Evolutionary conservation across 1,140 invertebrate species (phyloP), one percentile per base, ranked within the genome.

Genomic region (Eriocheir sinensis): DNA sequence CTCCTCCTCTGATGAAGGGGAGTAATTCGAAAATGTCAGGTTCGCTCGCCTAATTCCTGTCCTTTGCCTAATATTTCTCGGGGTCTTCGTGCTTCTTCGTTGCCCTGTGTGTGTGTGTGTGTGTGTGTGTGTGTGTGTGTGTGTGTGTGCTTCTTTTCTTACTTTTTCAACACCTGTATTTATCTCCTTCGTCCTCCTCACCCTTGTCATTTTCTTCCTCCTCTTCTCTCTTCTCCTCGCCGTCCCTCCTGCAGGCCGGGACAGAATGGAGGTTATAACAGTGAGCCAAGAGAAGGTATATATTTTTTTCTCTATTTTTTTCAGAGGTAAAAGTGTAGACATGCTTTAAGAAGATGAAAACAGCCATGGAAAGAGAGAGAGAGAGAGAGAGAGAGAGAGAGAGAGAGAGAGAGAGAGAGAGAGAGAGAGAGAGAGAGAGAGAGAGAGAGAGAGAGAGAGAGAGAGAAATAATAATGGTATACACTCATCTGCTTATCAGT

Each of bases 1-100:
- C 60, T 72, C n/a, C 60, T 72, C 83, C 83, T n/a, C 83, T 36
- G 34, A 86, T 41, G 40, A 88, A 88, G 41, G 38, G 41, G 41
- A 40, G 12, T 30, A 15, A 72, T 72, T 72, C 60, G 60, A 72
- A 72, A 72, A 72, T 72, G n/a, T 21, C 0, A n/a, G 60, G 60
- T 72, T 72, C 27, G 27, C 21, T 72, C n/a, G 21, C n/a, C 21
- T 72, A 72, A 72, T 72, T 72, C 60, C 60, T 12, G 60, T 72
- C 21, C n/a, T 72, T 72, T 0, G 60, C 6, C 12, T 72, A 21
- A 21, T 72, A 72, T 72, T 12, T 72, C n/a, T n/a, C n/a, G n/a
- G n/a, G n/a, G n/a, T n/a, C n/a, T n/a, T n/a, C n/a, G n/a, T n/a
- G n/a, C n/a, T n/a, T n/a, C n/a, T n/a, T n/a, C n/a, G n/a, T n/a